Conservation (phyloP, 2,113 vertebrate genomes). For the Dascyllus trimaculatus region DNA sequence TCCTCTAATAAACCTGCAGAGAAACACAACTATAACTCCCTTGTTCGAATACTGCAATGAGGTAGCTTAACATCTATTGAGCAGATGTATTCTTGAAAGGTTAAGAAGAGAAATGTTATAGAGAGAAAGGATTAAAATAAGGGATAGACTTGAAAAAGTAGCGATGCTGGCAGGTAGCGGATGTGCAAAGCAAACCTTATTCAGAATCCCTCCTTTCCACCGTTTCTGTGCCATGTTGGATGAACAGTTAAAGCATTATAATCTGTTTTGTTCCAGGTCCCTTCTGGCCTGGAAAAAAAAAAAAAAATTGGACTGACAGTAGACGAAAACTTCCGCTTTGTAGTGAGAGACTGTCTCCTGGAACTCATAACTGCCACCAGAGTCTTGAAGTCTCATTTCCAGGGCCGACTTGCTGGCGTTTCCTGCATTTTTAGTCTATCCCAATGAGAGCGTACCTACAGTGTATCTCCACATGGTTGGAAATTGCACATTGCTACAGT, state of each 20-base stretch:
- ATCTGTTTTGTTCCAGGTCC: conserved; percentile 47
- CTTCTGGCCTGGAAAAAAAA: conserved; percentile 23
- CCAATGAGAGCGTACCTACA: neutral
- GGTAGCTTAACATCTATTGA: conserved; percentile 24
- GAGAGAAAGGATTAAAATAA: conserved; percentile 41
- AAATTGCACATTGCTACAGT: neutral
- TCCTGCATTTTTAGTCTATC: conserved; percentile 17
- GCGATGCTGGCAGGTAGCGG: conserved; percentile 27
- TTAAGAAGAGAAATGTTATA: conserved; percentile 35
- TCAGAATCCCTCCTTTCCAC: conserved; percentile 7
- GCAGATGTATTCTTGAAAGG: conserved; percentile 34
- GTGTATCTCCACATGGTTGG: neutral
- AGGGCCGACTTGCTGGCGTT: neutral
- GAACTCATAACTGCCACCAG: conserved; percentile 28
- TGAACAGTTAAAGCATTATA: conserved; percentile 42
- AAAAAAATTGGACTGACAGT: conserved; percentile 29
- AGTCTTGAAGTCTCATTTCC: conserved; percentile 41
- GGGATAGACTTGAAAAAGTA: conserved; percentile 13
- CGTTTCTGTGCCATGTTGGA: conserved; percentile 26
- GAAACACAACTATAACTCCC: conserved; percentile 21
- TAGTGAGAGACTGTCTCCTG: conserved; percentile 29
- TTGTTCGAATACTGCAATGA: conserved; percentile 8
- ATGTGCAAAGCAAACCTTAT: conserved; percentile 19
- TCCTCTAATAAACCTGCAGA: conserved; percentile 6
- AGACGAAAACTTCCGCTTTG: conserved; percentile 41